phyloP scores from a whole-genome alignment of 2,888 invertebrate genomes.

The Caenorhabditis doughertyi region DNA sequence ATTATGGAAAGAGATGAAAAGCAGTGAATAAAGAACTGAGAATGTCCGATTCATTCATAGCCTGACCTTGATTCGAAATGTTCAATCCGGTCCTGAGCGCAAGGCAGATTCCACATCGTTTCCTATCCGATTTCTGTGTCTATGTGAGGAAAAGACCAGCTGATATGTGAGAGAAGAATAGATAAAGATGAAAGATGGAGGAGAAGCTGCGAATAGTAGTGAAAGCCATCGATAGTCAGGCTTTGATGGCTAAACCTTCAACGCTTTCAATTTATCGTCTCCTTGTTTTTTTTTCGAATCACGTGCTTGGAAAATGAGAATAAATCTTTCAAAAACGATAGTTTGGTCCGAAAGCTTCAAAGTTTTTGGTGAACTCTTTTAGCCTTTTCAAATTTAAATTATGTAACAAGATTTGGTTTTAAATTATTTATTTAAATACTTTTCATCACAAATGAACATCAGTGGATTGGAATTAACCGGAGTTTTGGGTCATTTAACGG shows the following conservation, averaged over 20 bases:
- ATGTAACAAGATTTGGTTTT: too few relatives aligned
- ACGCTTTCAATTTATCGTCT: not conserved
- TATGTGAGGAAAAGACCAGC: conserved; percentile 48
- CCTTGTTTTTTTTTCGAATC: too few relatives aligned
- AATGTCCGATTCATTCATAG: conserved; percentile 38
- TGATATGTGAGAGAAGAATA: conserved; percentile 39
- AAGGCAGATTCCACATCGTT: conserved; percentile 46
- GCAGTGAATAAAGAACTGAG: conserved; percentile 39
- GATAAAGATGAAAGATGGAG: conserved; percentile 11
- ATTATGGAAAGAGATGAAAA: not conserved
- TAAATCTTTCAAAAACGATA: too few relatives aligned
- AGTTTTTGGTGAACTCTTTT: too few relatives aligned
- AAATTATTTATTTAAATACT: not conserved
- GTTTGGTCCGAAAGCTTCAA: too few relatives aligned
- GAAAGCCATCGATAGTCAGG: conserved; percentile 10
- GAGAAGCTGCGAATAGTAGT: conserved; percentile 13
- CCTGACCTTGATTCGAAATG: conserved; percentile 60
- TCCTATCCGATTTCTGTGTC: conserved; percentile 58
- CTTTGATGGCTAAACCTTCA: not conserved
- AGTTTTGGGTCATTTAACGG: conserved; percentile 3
- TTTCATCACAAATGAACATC: conserved; percentile 36
- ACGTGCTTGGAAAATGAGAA: too few relatives aligned
- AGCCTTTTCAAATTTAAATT: too few relatives aligned
- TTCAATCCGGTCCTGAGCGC: conserved; percentile 61
- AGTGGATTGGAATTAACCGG: conserved; percentile 22